Evolutionary conservation across 2,797 vertebrate species (phyloP).

Genomic region (Pangasius macronema): DNA sequence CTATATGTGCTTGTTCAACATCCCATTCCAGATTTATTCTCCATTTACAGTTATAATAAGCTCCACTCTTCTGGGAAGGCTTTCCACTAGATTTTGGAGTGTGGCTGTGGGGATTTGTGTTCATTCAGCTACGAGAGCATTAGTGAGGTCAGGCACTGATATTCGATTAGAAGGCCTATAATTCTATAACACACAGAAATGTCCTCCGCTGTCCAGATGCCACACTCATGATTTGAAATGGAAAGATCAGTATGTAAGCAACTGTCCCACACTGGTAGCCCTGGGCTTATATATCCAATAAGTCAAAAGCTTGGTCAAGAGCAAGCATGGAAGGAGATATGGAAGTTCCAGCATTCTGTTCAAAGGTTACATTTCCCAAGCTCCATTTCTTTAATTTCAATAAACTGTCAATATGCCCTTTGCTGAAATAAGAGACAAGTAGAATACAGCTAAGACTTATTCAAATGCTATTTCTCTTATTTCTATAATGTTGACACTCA

Average conservation of each 20-base stretch:
- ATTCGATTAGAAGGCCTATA: too few species aligned
- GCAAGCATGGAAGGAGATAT: not conserved
- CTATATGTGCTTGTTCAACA: not conserved
- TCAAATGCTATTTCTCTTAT: not conserved
- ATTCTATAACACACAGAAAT: not conserved
- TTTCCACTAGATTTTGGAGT: not conserved
- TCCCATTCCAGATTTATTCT: not conserved
- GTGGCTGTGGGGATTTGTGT: not conserved
- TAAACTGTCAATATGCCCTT: not conserved
- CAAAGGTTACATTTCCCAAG: not conserved
- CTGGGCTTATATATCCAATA: not conserved
- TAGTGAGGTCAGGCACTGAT: not conserved
- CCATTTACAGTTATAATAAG: not conserved
- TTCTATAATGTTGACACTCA: not conserved
- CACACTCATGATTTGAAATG: not conserved
- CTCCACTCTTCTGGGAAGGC: not conserved
- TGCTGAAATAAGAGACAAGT: not conserved
- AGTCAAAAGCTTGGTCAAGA: not conserved
- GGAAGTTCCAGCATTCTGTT: not conserved
- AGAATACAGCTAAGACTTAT: not conserved
- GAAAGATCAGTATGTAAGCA: not conserved
- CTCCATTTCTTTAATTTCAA: not conserved
- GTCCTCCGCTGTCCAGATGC: not conserved
- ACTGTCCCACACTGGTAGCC: not conserved
- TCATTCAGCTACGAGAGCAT: not conserved